Evolutionary conservation across 2,888 invertebrate genomes (phyloP), one percentile per base, ranked within the genome.

Genomic region (Scaptomyza reducta): DNA sequence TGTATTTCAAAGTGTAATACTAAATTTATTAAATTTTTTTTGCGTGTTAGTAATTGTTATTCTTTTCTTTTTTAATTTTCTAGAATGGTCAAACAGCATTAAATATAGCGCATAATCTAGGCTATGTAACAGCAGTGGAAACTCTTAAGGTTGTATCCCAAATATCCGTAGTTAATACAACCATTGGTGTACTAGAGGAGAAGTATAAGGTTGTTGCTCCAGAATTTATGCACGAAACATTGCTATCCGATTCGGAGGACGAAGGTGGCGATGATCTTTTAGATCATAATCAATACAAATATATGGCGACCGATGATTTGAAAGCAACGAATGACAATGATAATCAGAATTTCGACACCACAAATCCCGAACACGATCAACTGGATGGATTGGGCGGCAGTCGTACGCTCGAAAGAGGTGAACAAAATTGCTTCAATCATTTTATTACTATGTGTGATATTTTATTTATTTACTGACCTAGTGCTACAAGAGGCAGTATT

Each of bases 161-260:
- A 80, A 95, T 95, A 75, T 94, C 94, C 10, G 93, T 94, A 10
- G 94, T 94, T 13, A 94, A 94, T 13, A 94, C 94, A 6, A 90
- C 93, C 9, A 88, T 79, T 18, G 90, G 90, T 41, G 74, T 88
- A 5, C 58, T 90, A 11, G 99, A 99, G 91, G 99, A 99, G 92
- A 98, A 98, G 92, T 99, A 99, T 93, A 96, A 97, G 92, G 98
- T 99, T 53, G 96, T 98, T 72, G 97, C 98, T 55, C 99, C 99
- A 0, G 99, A 99, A 92, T 96, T 97, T 76, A 98, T 99, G 97
- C 99, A 99, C 92, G 99, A 99, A 92, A 97, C 98, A 10, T 97
- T 99, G 92, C 97, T 99, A 95, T 98, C 98, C 22, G 99, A 99
- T 92, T 99, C 98, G 0, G 99, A 99, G 91, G 99, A 99, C 93